These are phyloP conservation scores for Strigamia transsilvanica DNA, from an alignment of 2,888 invertebrate species.

Conservation along the genomic window DNA sequence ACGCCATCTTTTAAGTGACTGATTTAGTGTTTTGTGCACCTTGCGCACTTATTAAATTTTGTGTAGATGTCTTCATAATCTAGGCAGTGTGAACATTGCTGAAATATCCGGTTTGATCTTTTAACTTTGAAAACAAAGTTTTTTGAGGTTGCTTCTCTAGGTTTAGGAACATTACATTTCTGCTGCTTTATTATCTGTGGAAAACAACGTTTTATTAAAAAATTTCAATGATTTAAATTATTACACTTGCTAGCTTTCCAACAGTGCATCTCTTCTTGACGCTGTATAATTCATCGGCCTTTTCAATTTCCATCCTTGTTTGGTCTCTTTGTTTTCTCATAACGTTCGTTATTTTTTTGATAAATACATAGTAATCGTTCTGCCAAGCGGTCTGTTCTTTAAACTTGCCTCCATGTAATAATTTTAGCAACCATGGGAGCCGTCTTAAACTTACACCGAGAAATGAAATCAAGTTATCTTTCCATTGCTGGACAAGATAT, in stretches of 20 bases:
- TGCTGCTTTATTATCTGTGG: background rate
- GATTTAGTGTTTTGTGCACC: background rate
- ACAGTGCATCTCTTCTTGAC: background rate
- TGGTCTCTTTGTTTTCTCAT: background rate
- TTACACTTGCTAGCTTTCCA: constrained; percentile 1
- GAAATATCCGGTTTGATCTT: background rate
- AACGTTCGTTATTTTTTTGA: background rate
- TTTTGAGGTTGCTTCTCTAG: background rate
- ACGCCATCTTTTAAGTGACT: too few species aligned
- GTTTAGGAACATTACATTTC: background rate
- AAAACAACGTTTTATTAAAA: background rate
- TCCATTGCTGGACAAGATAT: background rate
- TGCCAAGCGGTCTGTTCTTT: background rate
- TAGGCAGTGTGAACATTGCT: background rate
- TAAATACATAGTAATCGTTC: background rate
- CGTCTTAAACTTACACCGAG: background rate
- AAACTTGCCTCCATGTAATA: background rate
- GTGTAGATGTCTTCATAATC: background rate
- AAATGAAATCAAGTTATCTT: background rate
- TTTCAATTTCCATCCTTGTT: background rate
- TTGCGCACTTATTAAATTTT: background rate
- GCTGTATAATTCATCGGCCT: background rate
- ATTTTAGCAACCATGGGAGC: constrained; percentile 11
- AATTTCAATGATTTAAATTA: background rate
- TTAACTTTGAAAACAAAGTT: background rate